phyloP scores from a whole-genome alignment of 2,797 vertebrate species.

The Scyliorhinus canicula region DNA sequence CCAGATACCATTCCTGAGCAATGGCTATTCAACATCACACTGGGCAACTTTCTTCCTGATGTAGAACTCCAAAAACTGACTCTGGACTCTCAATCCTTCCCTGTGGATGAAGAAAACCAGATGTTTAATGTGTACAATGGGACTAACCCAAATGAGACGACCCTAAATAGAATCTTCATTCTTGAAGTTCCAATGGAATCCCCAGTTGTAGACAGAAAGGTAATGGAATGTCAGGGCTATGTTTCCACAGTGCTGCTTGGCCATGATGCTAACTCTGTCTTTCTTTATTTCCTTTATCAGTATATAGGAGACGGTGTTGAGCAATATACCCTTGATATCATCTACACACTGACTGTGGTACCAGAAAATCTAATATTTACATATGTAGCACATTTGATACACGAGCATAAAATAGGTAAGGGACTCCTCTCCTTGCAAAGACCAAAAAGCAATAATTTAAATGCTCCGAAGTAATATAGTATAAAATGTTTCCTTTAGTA shows the following conservation, averaged over 20 bases:
- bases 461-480: no score
- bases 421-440: background rate
- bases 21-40: constrained; percentile 46
- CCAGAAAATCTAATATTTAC: constrained; percentile 47
- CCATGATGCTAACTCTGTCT: background rate
- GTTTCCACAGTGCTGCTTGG: background rate
- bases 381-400: constrained; percentile 23
- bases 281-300: constrained; percentile 44
- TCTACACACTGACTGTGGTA: constrained; percentile 45
- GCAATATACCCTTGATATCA: constrained; percentile 47
- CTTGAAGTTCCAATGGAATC: constrained; percentile 46
- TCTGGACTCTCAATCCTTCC: constrained; percentile 36
- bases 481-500: constrained; percentile 42
- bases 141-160: constrained; percentile 44
- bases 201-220: constrained; percentile 48
- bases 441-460: background rate
- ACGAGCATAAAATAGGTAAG: constrained; percentile 50
- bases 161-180: constrained; percentile 38
- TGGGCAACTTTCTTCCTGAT: constrained; percentile 52
- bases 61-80: constrained; percentile 49
- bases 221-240: background rate
- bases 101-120: constrained; percentile 42
- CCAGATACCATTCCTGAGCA: constrained; percentile 44
- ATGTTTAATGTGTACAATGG: constrained; percentile 41
- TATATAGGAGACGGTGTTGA: constrained; percentile 40